Conservation (phyloP, 2,113 vertebrate species). For the Diphyllodes magnificus region DNA sequence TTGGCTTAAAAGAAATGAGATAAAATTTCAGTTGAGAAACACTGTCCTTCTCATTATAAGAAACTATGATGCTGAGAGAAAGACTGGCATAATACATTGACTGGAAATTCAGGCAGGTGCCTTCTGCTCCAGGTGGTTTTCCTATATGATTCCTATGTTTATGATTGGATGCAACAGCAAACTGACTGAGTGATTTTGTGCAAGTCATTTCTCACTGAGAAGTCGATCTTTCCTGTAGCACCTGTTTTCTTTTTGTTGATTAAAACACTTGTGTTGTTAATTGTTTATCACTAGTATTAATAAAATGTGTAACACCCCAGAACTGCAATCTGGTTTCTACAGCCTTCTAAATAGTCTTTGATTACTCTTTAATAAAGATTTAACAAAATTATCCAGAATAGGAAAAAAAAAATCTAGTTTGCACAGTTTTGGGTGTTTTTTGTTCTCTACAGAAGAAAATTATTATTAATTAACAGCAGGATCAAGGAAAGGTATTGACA, state of each 20-base stretch:
- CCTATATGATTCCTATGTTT: background rate
- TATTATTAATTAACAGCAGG: background rate
- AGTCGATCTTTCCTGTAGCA: background rate
- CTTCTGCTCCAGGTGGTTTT: background rate
- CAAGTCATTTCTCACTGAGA: background rate
- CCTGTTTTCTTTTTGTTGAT: background rate
- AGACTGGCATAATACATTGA: background rate
- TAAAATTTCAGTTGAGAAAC: background rate
- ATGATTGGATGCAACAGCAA: background rate
- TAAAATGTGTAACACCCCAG: background rate
- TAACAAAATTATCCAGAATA: background rate
- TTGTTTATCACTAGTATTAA: background rate
- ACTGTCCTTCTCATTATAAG: background rate
- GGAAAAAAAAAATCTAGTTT: background rate
- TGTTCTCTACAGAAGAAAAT: background rate
- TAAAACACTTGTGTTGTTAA: background rate
- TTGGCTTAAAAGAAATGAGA: background rate
- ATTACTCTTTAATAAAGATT: background rate
- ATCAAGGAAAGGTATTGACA: background rate
- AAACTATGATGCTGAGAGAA: background rate
- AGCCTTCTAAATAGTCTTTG: background rate
- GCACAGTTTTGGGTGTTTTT: background rate
- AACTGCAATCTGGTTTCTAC: background rate
- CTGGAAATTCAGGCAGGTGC: background rate
- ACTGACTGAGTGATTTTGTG: background rate